Conservation (phyloP, 2,797 vertebrate species). For the Alectoris magna region DNA sequence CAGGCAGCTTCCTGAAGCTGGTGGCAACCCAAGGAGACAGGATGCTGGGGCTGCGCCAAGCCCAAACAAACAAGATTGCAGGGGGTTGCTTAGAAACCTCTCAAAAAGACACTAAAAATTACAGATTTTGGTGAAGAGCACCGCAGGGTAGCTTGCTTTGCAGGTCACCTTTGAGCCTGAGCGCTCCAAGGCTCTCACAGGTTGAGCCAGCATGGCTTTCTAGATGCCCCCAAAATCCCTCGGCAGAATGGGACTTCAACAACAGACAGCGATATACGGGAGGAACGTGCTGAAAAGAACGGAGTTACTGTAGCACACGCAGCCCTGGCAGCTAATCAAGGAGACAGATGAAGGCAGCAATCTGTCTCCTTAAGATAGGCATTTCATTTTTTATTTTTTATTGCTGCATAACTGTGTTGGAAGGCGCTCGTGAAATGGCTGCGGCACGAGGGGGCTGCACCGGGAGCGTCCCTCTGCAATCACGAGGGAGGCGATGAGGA, state of each 20-base stretch:
- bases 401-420: neutral
- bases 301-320: neutral
- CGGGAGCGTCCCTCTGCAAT: conserved; percentile 8
- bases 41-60: neutral
- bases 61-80: neutral
- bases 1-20: conserved; percentile 17
- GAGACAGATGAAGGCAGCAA: conserved; percentile 63
- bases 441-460: neutral
- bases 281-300: neutral
- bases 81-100: conserved; percentile 41
- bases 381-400: neutral
- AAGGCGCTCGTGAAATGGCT: conserved; percentile 32
- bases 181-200: neutral
- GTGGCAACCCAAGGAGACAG: neutral
- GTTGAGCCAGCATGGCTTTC: neutral
- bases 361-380: conserved; percentile 42
- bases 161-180: neutral
- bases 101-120: neutral
- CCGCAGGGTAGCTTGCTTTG: neutral
- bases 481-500: neutral
- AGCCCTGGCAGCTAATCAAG: conserved; percentile 27
- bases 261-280: rapidly evolving
- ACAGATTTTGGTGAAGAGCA: neutral
- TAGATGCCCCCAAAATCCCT: neutral
- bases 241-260: neutral